These are phyloP conservation scores for Hormaphis cornu DNA, from an alignment of 1,140 invertebrate genomes.

Conservation along the genomic window DNA sequence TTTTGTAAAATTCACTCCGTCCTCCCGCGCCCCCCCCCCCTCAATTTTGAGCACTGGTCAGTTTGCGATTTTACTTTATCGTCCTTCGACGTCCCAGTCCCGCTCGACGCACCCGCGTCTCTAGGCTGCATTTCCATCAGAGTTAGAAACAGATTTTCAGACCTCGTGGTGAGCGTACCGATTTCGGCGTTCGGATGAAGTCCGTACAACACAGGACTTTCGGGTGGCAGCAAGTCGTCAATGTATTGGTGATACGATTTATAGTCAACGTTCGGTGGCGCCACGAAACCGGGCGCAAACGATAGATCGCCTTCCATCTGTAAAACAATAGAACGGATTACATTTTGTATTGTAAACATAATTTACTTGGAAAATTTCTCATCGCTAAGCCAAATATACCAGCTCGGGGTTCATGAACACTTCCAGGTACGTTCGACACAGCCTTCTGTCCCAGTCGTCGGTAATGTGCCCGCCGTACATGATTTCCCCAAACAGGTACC, in stretches of 20 bases:
- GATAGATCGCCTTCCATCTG: constrained; percentile 73
- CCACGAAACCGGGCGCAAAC: constrained; percentile 70
- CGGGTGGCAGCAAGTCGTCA: constrained; percentile 74
- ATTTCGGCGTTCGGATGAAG: constrained; percentile 93
- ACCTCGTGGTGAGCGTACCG: constrained; percentile 77
- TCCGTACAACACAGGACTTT: constrained; percentile 83
- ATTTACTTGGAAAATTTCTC: too few species aligned
- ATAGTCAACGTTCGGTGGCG: constrained; percentile 80
- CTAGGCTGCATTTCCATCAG: constrained; percentile 87
- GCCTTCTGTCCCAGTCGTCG: constrained; percentile 84
- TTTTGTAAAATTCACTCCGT: too few species aligned
- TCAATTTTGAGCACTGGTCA: too few species aligned
- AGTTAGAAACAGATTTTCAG: constrained; percentile 80
- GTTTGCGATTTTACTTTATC: constrained; percentile 64
- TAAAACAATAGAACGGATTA: constrained; percentile 30
- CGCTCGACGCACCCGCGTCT: constrained; percentile 57
- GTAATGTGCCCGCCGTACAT: constrained; percentile 97
- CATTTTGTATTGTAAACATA: too few species aligned
- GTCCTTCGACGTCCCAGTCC: constrained; percentile 60
- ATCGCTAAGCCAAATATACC: constrained; percentile 44
- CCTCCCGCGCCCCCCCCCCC: too few species aligned
- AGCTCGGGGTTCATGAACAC: constrained; percentile 79
- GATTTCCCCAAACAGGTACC: constrained; percentile 90
- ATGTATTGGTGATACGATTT: constrained; percentile 79
- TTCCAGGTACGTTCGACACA: constrained; percentile 78